Base-by-base conservation (phyloP, 2,113 vertebrate species). In the Pedionomus torquatus region DNA sequence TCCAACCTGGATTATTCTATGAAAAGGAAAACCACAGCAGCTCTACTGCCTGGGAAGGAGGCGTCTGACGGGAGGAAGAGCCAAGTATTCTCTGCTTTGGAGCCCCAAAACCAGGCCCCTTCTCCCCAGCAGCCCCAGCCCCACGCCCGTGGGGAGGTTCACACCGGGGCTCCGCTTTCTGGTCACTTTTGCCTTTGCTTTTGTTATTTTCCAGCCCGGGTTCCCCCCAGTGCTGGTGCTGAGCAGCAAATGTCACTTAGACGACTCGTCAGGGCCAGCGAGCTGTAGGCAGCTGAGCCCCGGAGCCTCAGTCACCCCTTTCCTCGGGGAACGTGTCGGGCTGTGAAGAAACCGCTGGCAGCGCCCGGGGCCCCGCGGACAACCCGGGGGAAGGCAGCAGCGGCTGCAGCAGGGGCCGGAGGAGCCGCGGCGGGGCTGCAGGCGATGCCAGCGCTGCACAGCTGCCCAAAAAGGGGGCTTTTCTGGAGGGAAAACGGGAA, bases 391-490 rank as follows among this genome's bases (percentile, higher is more conserved):
- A 57, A 26, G 1, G 12, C 35, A 48, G 6, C 55, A 10, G 63
- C 3, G 3, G 2, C 71, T 49, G 17, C 30, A 26, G 3, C 4
- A 6, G 35, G n/a, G 26, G 41, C 28, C 8, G 37, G 63, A 31
- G 43, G 57, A 78, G 51, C 58, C 7, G 2, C 7, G 15, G 1
- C 0, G 13, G 31, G 30, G 55, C 30, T 58, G 35, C 43, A 4
- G 2, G 33, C 17, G 57, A 51, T 7, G 43, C 49, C 28, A 26
- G 17, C 9, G 0, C 7, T 26, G 71, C 48, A 17, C 49, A 10
- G 49, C 43, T 11, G 37, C 13, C 3, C 57, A 24, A n/a, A 71
- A 64, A 23, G 14, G 33, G 28, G 37, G 8, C 39, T 69, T 41
- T 46, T 10, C 7, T 13, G 4, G 63, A 48, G 55, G 23, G 10